Conservation (phyloP, 2,797 vertebrate species). For the Lagocephalus sceleratus region DNA sequence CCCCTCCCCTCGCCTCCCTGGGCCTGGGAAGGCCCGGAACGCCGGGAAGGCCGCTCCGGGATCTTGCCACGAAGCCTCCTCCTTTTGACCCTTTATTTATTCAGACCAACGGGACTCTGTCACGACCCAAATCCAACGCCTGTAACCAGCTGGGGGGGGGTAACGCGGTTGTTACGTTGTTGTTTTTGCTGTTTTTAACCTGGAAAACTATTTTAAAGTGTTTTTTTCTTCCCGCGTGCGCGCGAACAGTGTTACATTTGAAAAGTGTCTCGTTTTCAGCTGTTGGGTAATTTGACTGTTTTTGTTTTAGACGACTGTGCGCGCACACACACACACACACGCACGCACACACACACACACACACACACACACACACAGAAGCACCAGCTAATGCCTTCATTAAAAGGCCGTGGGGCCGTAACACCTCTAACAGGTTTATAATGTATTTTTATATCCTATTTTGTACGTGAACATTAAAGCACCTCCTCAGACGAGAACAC, state of each 20-base stretch:
- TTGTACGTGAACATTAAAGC: constrained; percentile 82
- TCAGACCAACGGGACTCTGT: constrained; percentile 51
- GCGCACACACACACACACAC: not conserved
- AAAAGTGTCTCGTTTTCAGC: constrained; percentile 30
- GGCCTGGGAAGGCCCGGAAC: constrained; percentile 28
- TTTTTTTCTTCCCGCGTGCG: constrained; percentile 27
- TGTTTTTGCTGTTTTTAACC: constrained; percentile 19
- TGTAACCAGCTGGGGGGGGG: too few species aligned
- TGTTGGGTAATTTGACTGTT: constrained; percentile 10
- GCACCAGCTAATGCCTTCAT: constrained; percentile 65
- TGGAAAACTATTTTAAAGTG: constrained; percentile 35
- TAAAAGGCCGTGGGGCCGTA: constrained; percentile 53
- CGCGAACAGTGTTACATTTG: constrained; percentile 57
- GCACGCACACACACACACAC: constrained; percentile 1
- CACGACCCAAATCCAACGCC: constrained; percentile 39
- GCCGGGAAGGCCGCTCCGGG: constrained; percentile 35
- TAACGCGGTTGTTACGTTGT: not conserved
- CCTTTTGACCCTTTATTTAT: constrained; percentile 73
- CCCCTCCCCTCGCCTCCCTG: too few species aligned
- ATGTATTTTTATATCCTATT: constrained; percentile 85
- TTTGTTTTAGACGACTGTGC: constrained; percentile 43
- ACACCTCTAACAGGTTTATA: constrained; percentile 79
- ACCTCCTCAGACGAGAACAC: constrained; percentile 74
- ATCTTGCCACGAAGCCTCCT: constrained; percentile 54
- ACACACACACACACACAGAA: constrained; percentile 25